Conservation (phyloP, 1,140 invertebrate species). For the Hydropsyche tenuis region DNA sequence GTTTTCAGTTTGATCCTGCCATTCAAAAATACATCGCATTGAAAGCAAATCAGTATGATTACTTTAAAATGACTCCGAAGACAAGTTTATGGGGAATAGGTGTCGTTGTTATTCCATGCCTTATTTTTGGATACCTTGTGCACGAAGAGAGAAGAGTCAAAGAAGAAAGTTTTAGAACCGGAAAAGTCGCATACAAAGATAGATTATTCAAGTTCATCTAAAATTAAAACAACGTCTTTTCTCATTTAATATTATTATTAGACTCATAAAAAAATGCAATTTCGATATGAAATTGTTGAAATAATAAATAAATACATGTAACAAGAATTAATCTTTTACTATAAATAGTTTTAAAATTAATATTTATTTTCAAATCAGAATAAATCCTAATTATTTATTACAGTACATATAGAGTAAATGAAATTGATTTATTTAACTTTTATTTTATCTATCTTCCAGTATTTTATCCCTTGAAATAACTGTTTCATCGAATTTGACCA, state of each 20-base stretch:
- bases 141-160: conserved; percentile 63
- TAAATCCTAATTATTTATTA: no score
- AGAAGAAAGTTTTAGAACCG: conserved; percentile 68
- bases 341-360: not conserved
- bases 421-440: conserved; percentile 4
- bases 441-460: conserved; percentile 75
- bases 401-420: conserved; percentile 6
- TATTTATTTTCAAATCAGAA: not conserved
- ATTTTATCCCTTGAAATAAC: conserved; percentile 93
- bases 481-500: conserved; percentile 97
- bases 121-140: conserved; percentile 60
- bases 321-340: not conserved
- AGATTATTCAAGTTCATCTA: conserved; percentile 68
- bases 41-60: conserved; percentile 68
- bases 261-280: no score
- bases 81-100: conserved; percentile 63
- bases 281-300: no score
- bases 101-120: conserved; percentile 66
- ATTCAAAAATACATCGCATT: conserved; percentile 74
- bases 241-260: no score
- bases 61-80: conserved; percentile 71
- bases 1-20: conserved; percentile 76
- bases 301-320: not conserved
- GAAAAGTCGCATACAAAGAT: conserved; percentile 76
- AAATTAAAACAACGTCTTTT: conserved; percentile 25